These are phyloP conservation scores for Homarus gammarus DNA, from an alignment of 2,888 invertebrate species.

Conservation along the genomic window DNA sequence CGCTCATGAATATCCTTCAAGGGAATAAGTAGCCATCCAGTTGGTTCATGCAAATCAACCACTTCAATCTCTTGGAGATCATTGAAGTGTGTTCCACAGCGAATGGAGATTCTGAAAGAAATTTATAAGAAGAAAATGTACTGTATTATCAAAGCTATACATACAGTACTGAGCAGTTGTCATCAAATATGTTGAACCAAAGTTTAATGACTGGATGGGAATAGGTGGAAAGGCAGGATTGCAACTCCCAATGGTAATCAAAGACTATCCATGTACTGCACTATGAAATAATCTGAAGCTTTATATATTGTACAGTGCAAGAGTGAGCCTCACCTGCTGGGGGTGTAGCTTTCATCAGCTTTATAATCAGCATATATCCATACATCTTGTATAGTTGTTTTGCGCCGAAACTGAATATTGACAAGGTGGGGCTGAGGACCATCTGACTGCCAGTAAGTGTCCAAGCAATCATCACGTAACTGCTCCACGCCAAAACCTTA, in stretches of 20 bases:
- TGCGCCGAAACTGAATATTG: constrained; percentile 96
- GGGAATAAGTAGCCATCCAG: constrained; percentile 97
- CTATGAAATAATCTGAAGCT: no score
- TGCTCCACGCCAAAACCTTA: constrained; percentile 98
- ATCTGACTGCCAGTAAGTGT: constrained; percentile 99
- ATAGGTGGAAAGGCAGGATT: no score
- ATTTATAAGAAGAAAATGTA: neutral
- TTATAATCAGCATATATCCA: constrained; percentile 99
- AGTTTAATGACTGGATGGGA: no score
- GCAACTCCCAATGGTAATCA: no score
- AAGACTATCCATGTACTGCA: no score
- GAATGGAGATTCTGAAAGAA: constrained; percentile 87
- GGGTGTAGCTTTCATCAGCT: constrained; percentile 99
- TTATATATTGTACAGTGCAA: neutral
- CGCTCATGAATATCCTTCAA: constrained; percentile 92
- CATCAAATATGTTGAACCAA: no score
- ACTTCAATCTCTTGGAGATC: constrained; percentile 97
- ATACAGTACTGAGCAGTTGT: no score
- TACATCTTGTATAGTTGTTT: constrained; percentile 96
- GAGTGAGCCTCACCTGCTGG: constrained; percentile 83
- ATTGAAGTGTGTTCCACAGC: constrained; percentile 97
- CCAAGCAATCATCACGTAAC: constrained; percentile 94
- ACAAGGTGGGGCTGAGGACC: constrained; percentile 98
- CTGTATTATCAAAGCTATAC: no score
- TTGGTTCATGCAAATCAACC: constrained; percentile 94